Evolutionary conservation across 1,140 invertebrate genomes (phyloP).

Genomic region (Monomorium pharaonis): DNA sequence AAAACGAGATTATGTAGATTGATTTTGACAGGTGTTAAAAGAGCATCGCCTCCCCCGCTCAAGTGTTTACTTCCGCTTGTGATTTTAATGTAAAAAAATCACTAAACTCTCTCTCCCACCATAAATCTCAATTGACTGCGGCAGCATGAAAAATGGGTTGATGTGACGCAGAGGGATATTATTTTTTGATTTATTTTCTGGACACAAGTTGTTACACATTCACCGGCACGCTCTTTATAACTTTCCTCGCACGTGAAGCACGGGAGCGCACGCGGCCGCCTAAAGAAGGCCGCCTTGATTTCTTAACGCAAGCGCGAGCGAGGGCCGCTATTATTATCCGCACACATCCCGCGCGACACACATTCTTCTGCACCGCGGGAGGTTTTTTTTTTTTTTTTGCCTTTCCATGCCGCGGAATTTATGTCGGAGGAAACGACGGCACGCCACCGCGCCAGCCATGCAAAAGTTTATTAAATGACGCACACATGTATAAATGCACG

Average conservation of each 20-base stretch:
- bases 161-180: not conserved
- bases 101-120: not conserved
- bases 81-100: conserved; percentile 28
- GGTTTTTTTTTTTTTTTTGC: not conserved
- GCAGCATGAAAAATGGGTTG: conserved; percentile 26
- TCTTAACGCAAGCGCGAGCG: not conserved
- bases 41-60: not conserved
- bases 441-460: conserved; percentile 37
- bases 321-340: not conserved
- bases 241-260: not conserved
- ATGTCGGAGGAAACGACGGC: conserved; percentile 40
- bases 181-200: conserved; percentile 18
- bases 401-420: conserved; percentile 36
- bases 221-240: conserved; percentile 12
- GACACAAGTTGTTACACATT: conserved; percentile 34
- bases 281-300: conserved; percentile 14
- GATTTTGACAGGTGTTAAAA: not conserved
- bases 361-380: not conserved
- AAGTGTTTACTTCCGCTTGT: not conserved
- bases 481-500: not conserved
- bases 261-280: not conserved
- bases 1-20: not conserved
- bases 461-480: conserved; percentile 51
- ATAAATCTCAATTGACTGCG: conserved; percentile 36
- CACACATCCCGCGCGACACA: not conserved